These are phyloP conservation scores for Isichthys henryi DNA, from an alignment of 2,113 vertebrate genomes.

Conservation along the genomic window DNA sequence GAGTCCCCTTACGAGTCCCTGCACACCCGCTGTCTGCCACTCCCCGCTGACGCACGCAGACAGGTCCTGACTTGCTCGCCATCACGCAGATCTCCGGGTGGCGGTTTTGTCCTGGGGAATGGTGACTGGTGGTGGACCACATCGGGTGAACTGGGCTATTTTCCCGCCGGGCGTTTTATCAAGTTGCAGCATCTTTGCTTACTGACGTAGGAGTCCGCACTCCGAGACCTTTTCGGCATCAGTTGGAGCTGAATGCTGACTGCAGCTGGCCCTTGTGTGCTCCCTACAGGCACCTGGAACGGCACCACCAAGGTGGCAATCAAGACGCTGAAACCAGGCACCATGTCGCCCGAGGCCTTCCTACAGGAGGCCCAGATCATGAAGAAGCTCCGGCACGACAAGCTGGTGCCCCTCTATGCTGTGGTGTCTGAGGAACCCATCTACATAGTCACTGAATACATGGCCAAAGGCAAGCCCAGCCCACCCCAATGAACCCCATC, in stretches of 20 bases:
- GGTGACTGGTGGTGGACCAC: neutral
- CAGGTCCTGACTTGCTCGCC: neutral
- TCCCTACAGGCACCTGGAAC: slow-evolving; percentile 82
- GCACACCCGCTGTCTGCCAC: neutral
- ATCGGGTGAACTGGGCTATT: neutral
- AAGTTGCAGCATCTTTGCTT: neutral
- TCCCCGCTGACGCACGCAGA: neutral
- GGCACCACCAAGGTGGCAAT: slow-evolving; percentile 94
- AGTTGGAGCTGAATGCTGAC: neutral
- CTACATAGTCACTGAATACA: slow-evolving; percentile 93
- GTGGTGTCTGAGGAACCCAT: slow-evolving; percentile 94
- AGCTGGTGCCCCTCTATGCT: slow-evolving; percentile 85
- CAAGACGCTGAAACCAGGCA: slow-evolving; percentile 89
- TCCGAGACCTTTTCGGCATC: too few relatives aligned
- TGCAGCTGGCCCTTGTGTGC: neutral
- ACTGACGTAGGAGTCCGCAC: too few relatives aligned
- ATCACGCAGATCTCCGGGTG: neutral
- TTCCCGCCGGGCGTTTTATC: neutral
- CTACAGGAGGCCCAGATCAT: slow-evolving; percentile 94
- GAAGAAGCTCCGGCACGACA: slow-evolving; percentile 91
- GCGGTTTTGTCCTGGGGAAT: neutral
- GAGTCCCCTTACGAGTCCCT: neutral
- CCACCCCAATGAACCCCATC: neutral
- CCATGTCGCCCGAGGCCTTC: slow-evolving; percentile 95
- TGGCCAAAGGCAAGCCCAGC: slow-evolving; percentile 76